These are phyloP conservation scores for Heloderma charlesbogerti DNA, from an alignment of 2,113 vertebrate species.

Conservation along the genomic window DNA sequence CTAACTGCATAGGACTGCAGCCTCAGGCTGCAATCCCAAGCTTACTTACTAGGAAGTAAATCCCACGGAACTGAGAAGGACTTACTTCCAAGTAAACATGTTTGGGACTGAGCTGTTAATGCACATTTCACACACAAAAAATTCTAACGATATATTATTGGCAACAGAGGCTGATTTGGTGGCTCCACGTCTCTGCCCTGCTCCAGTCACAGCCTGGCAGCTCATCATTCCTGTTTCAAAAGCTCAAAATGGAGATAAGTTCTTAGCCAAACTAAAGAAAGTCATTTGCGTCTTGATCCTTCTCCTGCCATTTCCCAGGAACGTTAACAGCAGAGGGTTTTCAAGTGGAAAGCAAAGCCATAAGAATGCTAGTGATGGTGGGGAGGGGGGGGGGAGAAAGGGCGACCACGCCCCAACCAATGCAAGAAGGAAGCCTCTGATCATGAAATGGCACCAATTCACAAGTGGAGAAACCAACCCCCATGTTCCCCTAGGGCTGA, in stretches of 20 bases:
- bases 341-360: neutral
- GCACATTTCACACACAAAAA: neutral
- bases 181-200: too few species aligned
- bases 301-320: neutral
- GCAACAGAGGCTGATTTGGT: neutral
- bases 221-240: neutral
- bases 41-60: neutral
- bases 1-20: neutral
- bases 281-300: neutral
- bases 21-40: neutral
- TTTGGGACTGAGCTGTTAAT: neutral
- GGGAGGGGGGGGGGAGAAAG: too few species aligned
- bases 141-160: neutral
- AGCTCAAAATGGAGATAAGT: neutral
- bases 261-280: neutral
- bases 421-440: neutral
- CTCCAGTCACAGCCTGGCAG: neutral
- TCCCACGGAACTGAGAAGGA: neutral
- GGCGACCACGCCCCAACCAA: too few species aligned
- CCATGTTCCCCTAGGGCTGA: neutral
- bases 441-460: neutral
- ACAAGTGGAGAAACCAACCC: neutral
- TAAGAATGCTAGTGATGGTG: neutral
- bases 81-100: neutral
- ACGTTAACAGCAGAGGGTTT: neutral